Conservation (phyloP, 2,888 invertebrate species). For the Antheraea yamamai region DNA sequence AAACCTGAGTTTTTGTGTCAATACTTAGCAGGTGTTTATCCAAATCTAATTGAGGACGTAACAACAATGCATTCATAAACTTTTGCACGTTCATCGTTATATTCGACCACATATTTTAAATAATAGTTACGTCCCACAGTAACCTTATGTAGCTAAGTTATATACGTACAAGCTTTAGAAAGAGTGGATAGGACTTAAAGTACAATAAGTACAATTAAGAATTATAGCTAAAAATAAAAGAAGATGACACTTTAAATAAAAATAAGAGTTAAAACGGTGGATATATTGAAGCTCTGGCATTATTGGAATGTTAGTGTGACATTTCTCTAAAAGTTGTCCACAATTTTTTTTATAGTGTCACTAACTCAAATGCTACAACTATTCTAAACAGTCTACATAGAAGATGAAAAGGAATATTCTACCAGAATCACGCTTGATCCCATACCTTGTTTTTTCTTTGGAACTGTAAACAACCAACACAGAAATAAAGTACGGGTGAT, state of each 20-base stretch:
- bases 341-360: conserved; percentile 40
- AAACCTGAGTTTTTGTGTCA: not conserved
- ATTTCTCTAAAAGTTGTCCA: conserved; percentile 2
- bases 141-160: conserved; percentile 48
- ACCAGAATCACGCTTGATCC: conserved; percentile 82
- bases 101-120: not conserved
- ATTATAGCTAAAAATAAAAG: not conserved
- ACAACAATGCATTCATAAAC: not conserved
- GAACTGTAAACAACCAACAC: conserved; percentile 89
- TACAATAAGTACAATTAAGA: conserved; percentile 29
- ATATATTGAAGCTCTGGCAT: not conserved
- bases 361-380: conserved; percentile 74
- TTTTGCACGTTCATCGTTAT: not conserved
- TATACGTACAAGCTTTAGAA: conserved; percentile 43
- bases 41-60: not conserved
- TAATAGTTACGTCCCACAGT: conserved; percentile 65
- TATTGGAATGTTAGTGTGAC: not conserved
- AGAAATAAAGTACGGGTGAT: conserved; percentile 78
- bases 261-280: too few relatives aligned
- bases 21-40: not conserved
- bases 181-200: conserved; percentile 30
- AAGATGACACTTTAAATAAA: not conserved
- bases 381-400: conserved; percentile 75
- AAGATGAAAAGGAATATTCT: conserved; percentile 81
- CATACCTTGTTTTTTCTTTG: conserved; percentile 89